These are phyloP conservation scores for Pampusana beccarii DNA, from an alignment of 2,113 vertebrate genomes.

Conservation along the genomic window DNA sequence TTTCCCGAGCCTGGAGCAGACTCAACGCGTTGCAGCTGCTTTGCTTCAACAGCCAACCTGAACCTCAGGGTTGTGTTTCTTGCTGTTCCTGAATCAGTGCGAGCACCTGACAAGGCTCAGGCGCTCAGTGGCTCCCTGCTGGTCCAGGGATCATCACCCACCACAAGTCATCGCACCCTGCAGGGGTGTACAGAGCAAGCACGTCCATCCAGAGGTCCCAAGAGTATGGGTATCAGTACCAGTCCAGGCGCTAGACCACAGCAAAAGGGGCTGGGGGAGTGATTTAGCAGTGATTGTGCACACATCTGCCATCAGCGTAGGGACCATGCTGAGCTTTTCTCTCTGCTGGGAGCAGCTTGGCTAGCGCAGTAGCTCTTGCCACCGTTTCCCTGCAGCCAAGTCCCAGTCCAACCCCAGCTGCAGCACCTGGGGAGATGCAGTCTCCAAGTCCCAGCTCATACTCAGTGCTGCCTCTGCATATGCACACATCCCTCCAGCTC, in stretches of 20 bases:
- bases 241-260: neutral
- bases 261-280: neutral
- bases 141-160: rapidly evolving
- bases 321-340: neutral
- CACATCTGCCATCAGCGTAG: neutral
- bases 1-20: neutral
- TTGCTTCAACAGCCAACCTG: neutral
- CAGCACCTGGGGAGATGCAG: neutral
- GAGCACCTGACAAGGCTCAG: neutral
- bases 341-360: neutral
- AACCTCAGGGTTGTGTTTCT: neutral
- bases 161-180: neutral
- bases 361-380: neutral
- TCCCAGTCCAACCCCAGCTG: neutral
- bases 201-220: rapidly evolving
- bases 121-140: neutral
- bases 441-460: neutral
- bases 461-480: neutral
- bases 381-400: neutral
- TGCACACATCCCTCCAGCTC: neutral
- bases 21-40: neutral
- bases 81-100: neutral
- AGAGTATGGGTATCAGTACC: neutral
- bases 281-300: neutral
- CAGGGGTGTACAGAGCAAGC: neutral